Evolutionary conservation across 2,113 vertebrate genomes (phyloP).

Genomic region (Toxostoma redivivum): DNA sequence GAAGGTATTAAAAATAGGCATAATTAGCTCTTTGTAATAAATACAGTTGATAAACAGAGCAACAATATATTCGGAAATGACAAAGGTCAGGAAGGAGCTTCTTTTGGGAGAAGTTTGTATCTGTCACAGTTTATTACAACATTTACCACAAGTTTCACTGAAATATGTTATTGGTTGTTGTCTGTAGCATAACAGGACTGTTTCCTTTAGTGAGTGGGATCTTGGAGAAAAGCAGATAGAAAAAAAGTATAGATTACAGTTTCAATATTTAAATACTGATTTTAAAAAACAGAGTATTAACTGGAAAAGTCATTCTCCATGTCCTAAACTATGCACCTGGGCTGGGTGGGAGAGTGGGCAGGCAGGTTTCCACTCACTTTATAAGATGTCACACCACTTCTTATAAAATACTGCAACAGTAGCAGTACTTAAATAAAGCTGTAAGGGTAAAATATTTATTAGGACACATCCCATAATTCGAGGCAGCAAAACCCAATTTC

Average conservation of each 20-base stretch:
- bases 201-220: not conserved
- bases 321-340: not conserved
- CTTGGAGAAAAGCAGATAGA: not conserved
- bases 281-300: not conserved
- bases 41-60: not conserved
- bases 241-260: not conserved
- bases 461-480: not conserved
- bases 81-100: not conserved
- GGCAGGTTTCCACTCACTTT: not conserved
- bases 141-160: not conserved
- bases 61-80: not conserved
- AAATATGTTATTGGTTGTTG: not conserved
- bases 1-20: not conserved
- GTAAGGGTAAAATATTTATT: not conserved
- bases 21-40: not conserved
- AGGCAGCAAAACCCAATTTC: not conserved
- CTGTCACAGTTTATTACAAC: not conserved
- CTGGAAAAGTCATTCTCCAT: not conserved
- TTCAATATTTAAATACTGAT: not conserved
- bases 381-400: not conserved
- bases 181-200: not conserved
- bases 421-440: not conserved
- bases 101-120: not conserved
- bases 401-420: not conserved
- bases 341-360: accelerated